Percentiles rank a stretch among this genome's conserved stretches.
phyloP scores from a whole-genome alignment of 1,140 invertebrate species.

The Drosophila nasuta region DNA sequence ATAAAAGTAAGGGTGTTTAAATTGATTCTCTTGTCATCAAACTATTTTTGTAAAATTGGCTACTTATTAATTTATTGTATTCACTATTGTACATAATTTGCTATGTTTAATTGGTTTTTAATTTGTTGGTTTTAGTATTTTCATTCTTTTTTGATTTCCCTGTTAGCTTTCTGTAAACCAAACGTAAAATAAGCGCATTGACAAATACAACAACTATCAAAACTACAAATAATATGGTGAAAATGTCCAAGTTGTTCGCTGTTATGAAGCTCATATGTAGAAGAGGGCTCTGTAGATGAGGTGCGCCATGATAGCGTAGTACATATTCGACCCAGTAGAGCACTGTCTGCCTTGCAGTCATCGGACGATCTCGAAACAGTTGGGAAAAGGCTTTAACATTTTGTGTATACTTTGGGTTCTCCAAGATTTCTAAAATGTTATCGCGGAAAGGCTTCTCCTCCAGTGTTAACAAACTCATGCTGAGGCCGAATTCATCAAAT shows the following conservation, averaged over 20 bases:
- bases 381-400: constrained; percentile 49
- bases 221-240: background rate
- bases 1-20: too few species aligned
- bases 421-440: constrained; percentile 46
- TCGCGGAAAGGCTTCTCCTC: constrained; percentile 80
- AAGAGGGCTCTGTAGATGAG: constrained; percentile 56
- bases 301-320: constrained; percentile 84
- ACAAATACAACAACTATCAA: background rate
- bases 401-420: constrained; percentile 43
- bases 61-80: background rate
- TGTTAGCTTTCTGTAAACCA: constrained; percentile 2
- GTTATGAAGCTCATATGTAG: constrained; percentile 79
- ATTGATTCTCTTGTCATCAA: too few species aligned
- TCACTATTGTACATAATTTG: background rate
- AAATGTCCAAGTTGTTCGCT: constrained; percentile 59
- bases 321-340: constrained; percentile 85
- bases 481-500: constrained; percentile 63
- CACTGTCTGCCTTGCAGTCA: constrained; percentile 72
- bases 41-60: too few species aligned
- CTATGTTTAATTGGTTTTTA: background rate
- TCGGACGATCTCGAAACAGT: constrained; percentile 68
- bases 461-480: constrained; percentile 83
- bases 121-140: background rate
- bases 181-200: background rate
- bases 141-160: background rate